Evolutionary conservation across 2,888 invertebrate species (phyloP), one percentile per base, ranked within the genome.

Genomic region (Notodonta dromedarius): DNA sequence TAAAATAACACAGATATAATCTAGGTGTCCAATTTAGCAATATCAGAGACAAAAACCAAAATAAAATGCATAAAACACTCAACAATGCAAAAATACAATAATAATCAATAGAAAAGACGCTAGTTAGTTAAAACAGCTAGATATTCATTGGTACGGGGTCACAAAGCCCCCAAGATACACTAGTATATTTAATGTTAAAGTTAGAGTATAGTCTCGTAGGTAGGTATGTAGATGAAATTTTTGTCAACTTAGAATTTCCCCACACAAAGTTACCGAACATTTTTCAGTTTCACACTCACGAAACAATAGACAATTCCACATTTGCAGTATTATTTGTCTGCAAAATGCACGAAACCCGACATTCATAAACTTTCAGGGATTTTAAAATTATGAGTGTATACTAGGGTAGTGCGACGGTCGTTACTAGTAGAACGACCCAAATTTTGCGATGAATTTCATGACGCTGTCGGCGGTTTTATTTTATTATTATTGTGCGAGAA

Each of bases 321-420:
- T 64, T 62, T 59, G 1, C 64, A 65, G 67, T 65, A 67, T 70
- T 69, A 71, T 76, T 71, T 71, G 65, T 63, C 61, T 59, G 56
- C 56, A 56, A 67, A 67, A 63, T 59, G 66, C 60, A 56, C 63
- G 63, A 64, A 71, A 67, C 62, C 59, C 65, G 69, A 56, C 71
- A 69, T 73, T 69, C 71, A 70, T 71, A 73, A 73, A 77, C 70
- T 71, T 71, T 62, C 61, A 57, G 56, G 39, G 64, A 58, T 73
- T 72, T 70, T 61, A 60, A 67, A 71, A 62, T 65, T 65, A 73
- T 65, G 56, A 53, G 57, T 56, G 62, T 53, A 54, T 51, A 58
- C 39, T 64, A 59, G 35, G 35, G 58, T 63, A 57, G 67, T 42
- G 24, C 59, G 39, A n/a, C 39, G 8, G 35, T 54, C 39, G 54